Evolutionary conservation across 1,140 invertebrate genomes (phyloP).

Genomic region (Calosoma granatense): DNA sequence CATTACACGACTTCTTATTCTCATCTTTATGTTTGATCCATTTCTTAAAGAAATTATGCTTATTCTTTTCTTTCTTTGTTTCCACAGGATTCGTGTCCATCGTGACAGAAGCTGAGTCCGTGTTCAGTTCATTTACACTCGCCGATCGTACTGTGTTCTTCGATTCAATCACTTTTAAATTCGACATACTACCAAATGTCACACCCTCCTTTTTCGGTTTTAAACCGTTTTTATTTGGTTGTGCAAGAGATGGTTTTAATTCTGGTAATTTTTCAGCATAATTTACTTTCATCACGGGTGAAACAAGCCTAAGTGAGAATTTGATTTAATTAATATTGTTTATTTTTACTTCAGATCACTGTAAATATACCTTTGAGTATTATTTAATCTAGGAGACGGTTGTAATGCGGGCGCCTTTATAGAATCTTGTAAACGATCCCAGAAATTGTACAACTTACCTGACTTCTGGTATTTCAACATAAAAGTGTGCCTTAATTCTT

Average conservation of each 20-base stretch:
- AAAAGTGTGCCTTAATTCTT: constrained; percentile 43
- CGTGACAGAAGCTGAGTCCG: background rate
- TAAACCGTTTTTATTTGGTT: background rate
- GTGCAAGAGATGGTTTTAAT: background rate
- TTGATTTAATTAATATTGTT: background rate
- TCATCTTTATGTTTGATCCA: background rate
- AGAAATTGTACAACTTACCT: constrained; percentile 48
- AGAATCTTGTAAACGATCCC: constrained; percentile 45
- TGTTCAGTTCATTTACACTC: background rate
- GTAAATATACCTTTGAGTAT: background rate
- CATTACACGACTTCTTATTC: background rate
- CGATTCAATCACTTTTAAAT: background rate
- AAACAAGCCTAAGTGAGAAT: background rate
- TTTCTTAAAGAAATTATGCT: background rate
- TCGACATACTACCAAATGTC: background rate
- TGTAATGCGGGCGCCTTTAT: constrained; percentile 23
- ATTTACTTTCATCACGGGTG: background rate
- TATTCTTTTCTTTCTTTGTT: background rate
- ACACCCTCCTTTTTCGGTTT: background rate
- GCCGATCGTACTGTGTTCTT: background rate
- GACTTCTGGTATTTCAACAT: constrained; percentile 43
- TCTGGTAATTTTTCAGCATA: background rate
- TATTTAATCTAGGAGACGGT: background rate
- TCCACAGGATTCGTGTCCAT: background rate
- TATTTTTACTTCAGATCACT: no score